Conservation (phyloP, 1,140 invertebrate genomes). For the Drosophila tristis region DNA sequence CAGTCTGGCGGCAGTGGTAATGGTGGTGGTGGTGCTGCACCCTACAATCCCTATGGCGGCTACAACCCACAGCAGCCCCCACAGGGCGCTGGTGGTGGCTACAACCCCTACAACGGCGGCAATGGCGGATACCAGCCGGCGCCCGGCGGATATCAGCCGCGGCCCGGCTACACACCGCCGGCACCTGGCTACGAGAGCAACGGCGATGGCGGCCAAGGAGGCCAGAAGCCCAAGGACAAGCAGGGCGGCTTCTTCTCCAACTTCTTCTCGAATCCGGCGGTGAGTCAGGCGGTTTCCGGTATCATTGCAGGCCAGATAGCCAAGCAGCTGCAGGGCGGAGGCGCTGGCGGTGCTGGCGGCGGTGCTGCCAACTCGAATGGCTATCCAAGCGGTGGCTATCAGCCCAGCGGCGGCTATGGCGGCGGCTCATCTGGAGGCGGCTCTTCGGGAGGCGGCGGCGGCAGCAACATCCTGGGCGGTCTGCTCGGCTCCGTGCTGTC, state of each 20-base stretch:
- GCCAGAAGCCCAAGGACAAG: constrained; percentile 76
- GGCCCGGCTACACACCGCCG: constrained; percentile 65
- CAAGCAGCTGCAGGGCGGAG: constrained; percentile 74
- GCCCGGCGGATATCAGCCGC: constrained; percentile 61
- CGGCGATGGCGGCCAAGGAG: constrained; percentile 40
- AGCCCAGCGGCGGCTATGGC: constrained; percentile 74
- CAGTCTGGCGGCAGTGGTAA: constrained; percentile 29
- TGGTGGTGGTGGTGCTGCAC: constrained; percentile 32
- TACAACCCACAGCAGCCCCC: constrained; percentile 38
- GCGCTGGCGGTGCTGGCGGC: constrained; percentile 34
- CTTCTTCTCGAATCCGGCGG: constrained; percentile 80
- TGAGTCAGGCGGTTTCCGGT: constrained; percentile 80
- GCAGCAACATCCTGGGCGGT: constrained; percentile 64
- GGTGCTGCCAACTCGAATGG: constrained; percentile 25
- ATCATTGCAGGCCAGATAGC: constrained; percentile 82
- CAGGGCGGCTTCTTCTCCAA: constrained; percentile 81
- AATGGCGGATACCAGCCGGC: constrained; percentile 42
- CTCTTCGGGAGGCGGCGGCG: constrained; percentile 22
- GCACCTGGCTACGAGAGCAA: constrained; percentile 66
- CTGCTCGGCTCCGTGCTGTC: constrained; percentile 65
- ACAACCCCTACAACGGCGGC: constrained; percentile 58
- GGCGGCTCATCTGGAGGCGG: constrained; percentile 22
- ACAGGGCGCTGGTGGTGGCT: constrained; percentile 42
- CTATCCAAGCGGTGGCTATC: constrained; percentile 58
- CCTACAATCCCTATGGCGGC: constrained; percentile 62